Base-by-base conservation (phyloP, 1,140 invertebrate species). In the Drosophila pectinifera region DNA sequence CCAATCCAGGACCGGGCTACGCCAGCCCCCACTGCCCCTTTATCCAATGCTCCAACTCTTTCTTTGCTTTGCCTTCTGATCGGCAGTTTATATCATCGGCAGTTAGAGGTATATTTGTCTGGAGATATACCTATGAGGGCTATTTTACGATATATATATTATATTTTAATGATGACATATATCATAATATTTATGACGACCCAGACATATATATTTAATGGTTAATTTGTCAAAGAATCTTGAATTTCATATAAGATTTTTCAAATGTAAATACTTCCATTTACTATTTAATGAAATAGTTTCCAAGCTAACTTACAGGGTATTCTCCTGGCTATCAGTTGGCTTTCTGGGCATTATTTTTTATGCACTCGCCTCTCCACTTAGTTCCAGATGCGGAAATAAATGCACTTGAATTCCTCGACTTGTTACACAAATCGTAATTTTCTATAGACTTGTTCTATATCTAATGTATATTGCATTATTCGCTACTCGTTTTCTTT, bases 391-490 rank as follows among this genome's bases (percentile, higher is more conserved):
- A 88, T 89, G 84, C 84, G 84, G 84, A 88, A 88, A 88, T 80
- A 84, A 88, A 89, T 72, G 84, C 85, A 82, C 84, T 80, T 75
- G 64, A 78, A 84, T 88, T 88, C 84, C 79, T 84, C 62, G 51
- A 84, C 84, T 89, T 89, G 84, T 89, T 88, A 88, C 84, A 88
- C 89, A 89, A 88, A 84, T 88, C 84, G 84, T 80, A 89, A 88
- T 88, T 89, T 84, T 89, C 84, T 84, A 89, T 78, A 74, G 83
- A 74, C 84, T 84, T 64, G 73, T 84, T 88, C 84, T 80, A 68
- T 77, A 65, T 80, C 80, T 88, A 89, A 88, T 88, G 83, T 70
- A 67, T 89, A 89, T 84, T 88, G 84, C 83, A 86, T 76, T 77
- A 77, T 83, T 73, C 58, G 84, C 83, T 89, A 83, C 84, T 79